Base-by-base conservation (phyloP, 2,888 invertebrate genomes). In the Biston stratarius region DNA sequence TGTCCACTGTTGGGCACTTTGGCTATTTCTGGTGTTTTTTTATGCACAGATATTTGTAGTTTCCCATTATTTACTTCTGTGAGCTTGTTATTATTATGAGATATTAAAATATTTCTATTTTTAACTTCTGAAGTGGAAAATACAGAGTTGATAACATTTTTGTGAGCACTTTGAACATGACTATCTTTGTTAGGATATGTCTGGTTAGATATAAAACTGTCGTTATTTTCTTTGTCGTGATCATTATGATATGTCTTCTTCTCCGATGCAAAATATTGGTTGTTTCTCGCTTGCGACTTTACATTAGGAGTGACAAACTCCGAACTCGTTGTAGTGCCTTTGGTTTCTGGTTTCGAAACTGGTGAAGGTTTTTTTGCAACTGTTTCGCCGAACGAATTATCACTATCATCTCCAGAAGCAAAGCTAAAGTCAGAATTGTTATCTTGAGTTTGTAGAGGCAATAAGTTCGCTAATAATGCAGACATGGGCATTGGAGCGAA, bases 401-500 rank as follows among this genome's bases (percentile, higher is more conserved):
- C 91, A 61, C 90, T 92, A 0, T 90, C 92, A 56, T 90, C 90
- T 14, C 77, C 84, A 5, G 89, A 88, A 7, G 78, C 74, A 65
- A 83, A 88, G 75, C 91, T 90, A 12, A 83, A 77, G 47, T 91
- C 88, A 1, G 83, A 84, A 52, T 84, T 87, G 47, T 87, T 83
- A 10, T 77, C 77, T 56, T 83, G 75, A 44, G 83, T 78, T 70
- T 89, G 83, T 56, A 92, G 72, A 45, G 90, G 86, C 83, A 84
- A 83, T 73, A 94, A 85, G 75, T 88, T 89, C 0, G 92, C 92
- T 15, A 94, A 76, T 75, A 94, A 84, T 64, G 85, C 90, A 64
- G 93, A 90, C 86, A 94, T 89, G 12, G 94, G 92, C 90, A 94
- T 89, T 12, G 94, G 94, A 47, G 87, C 84, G 71, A 92, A 92